Evolutionary conservation across 2,888 invertebrate species (phyloP), one percentile per base, ranked within the genome.

Genomic region (Sylvicola cinctus): DNA sequence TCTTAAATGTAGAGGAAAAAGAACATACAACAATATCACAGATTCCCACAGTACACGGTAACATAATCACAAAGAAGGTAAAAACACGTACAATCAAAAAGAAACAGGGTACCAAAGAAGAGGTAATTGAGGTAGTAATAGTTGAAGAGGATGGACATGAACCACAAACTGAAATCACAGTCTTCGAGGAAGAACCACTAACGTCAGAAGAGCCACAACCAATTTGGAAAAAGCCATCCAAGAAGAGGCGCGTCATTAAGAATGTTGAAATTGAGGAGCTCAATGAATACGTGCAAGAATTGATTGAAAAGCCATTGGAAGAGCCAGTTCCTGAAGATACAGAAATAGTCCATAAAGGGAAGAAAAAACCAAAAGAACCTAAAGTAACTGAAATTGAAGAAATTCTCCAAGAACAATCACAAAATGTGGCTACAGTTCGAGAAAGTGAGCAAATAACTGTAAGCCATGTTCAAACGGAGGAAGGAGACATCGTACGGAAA

Each of bases 261-360:
- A 47, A 46, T 12, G 20, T 20, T 20, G 20, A 20, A 20, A 20
- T 20, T 8, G 51, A 51, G 38, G 54, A 57, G 4, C 52, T 55
- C 11, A 57, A 56, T 44, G 50, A 49, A 20, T 42, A 54, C 33
- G 54, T 56, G 35, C 46, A 52, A 38, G 50, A 51, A 34, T 39
- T 58, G 23, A 38, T 56, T 16, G 56, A 50, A 29, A 53, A 54
- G 44, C 58, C 57, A 39, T 46, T 58, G 33, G 51, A 53, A 35
- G 57, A 56, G 44, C 55, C 59, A 3, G 58, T 56, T 42, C 49
- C 57, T 11, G 59, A 62, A 36, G 59, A 59, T 43, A 54, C 58
- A 33, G 58, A 61, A 40, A 58, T 61, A n/a, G 20, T 20, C 5
- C 20, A 8, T 20, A 20, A 4, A 20, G 5, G 8, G 20, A 20